Percentiles rank a stretch among this genome's conserved stretches.
These are phyloP conservation scores for Mesocentrotus franciscanus DNA, from an alignment of 53 echinoderm and acorn worm genomes.

Conservation along the genomic window DNA sequence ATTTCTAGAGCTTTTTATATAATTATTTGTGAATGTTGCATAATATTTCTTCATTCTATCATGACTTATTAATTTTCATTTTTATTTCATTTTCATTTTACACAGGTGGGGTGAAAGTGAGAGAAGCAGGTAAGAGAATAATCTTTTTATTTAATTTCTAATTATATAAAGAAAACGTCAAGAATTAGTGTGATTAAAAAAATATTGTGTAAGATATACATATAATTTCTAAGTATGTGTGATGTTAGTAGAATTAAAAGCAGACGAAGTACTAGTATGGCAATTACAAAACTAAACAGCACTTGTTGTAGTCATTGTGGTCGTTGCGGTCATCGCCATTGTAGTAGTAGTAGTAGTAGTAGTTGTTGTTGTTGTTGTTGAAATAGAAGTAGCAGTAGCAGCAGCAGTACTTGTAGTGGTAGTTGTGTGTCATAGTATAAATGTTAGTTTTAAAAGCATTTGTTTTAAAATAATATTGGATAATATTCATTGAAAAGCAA, in stretches of 20 bases:
- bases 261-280: not conserved
- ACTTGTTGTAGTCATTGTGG: not conserved
- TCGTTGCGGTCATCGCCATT: no score
- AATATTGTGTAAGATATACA: not conserved
- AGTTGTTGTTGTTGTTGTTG: no score
- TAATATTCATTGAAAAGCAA: no score
- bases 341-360: not conserved
- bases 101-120: conserved; percentile 57
- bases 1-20: not conserved
- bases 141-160: no score
- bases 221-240: not conserved
- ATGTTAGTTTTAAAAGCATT: no score
- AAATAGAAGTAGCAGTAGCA: not conserved
- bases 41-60: not conserved
- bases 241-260: not conserved
- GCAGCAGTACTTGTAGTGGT: not conserved
- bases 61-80: not conserved
- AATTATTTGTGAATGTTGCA: not conserved
- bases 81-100: not conserved
- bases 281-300: not conserved
- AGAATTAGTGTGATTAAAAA: not conserved
- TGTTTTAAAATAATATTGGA: no score
- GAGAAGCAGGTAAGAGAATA: conserved; percentile 56
- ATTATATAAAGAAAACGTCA: not conserved
- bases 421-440: no score